Percentiles rank a stretch among this genome's conserved stretches.
Conservation (phyloP, 2,113 vertebrate genomes). For the Pachyramphus minor region DNA sequence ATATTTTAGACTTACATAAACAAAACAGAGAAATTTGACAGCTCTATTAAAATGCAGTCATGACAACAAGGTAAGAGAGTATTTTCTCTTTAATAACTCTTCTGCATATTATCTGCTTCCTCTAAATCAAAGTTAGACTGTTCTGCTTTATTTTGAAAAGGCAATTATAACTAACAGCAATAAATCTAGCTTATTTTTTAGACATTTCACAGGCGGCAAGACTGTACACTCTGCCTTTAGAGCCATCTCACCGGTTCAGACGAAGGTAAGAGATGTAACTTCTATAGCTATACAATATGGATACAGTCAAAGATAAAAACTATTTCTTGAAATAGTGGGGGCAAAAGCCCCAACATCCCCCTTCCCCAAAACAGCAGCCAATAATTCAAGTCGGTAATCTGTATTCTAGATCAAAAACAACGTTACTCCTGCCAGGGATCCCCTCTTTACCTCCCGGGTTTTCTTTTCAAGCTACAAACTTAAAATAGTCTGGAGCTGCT, state of each 20-base stretch:
- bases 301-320: conserved; percentile 40
- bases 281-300: not conserved
- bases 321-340: not conserved
- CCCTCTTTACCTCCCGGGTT: conserved; percentile 28
- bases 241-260: not conserved
- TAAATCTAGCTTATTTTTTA: conserved; percentile 21
- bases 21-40: conserved; percentile 30
- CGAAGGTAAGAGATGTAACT: not conserved
- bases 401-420: conserved; percentile 57
- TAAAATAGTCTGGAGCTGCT: conserved; percentile 62
- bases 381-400: conserved; percentile 17
- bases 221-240: not conserved
- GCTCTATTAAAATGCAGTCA: conserved; percentile 5
- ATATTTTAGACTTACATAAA: conserved; percentile 59
- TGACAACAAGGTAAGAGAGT: conserved; percentile 40
- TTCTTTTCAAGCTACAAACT: conserved; percentile 52
- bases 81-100: conserved; percentile 32
- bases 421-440: not conserved
- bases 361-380: not conserved
- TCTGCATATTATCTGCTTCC: not conserved
- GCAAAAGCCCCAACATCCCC: not conserved
- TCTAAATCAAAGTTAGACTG: not conserved
- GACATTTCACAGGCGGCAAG: not conserved
- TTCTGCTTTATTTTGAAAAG: conserved; percentile 53
- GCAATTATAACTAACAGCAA: not conserved